Base-by-base conservation (phyloP, 2,888 invertebrate species). In the Eupsilia transversa region DNA sequence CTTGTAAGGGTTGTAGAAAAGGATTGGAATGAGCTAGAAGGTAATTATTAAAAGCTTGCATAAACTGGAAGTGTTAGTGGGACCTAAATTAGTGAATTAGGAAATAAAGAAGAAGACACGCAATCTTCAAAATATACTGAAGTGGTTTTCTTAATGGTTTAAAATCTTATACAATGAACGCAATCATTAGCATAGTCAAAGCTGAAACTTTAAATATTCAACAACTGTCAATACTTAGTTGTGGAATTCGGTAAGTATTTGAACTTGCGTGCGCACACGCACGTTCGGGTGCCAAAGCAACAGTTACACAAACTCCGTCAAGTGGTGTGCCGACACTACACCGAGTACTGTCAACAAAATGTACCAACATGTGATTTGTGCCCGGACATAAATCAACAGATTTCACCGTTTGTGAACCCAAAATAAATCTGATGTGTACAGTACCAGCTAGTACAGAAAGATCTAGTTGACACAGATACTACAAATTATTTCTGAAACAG, bases 271-370 rank as follows among this genome's bases (percentile, higher is more conserved):
- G 87, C 86, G 87, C 80, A 52, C 67, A 75, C 78, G 87, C 87
- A 87, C 83, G 86, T 87, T 78, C 75, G 63, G 83, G 79, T 83
- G 80, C 70, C 72, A 77, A 83, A 87, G 87, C 74, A 87, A 87
- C 87, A 87, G 87, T 87, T 87, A 87, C 87, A 87, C 88, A 85
- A 87, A 87, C 87, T 85, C 56, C 65, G 71, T 85, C 80, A 68
- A 87, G 87, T 82, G 74, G 59, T 79, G 64, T 73, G 74, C 69
- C 41, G 79, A 84, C 83, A 83, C 83, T 80, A 72, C 75, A 77
- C 30, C 54, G 67, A 68, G 73, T 56, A 74, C 79, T 77, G 87
- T 88, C 87, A 88, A 87, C 80, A 85, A 65, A 70, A 63, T 67
- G 67, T 72, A 73, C 74, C 68, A 74, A 77, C 76, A 77, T 65